These are phyloP conservation scores for Eueides isabella DNA, from an alignment of 1,140 invertebrate species.

Conservation along the genomic window DNA sequence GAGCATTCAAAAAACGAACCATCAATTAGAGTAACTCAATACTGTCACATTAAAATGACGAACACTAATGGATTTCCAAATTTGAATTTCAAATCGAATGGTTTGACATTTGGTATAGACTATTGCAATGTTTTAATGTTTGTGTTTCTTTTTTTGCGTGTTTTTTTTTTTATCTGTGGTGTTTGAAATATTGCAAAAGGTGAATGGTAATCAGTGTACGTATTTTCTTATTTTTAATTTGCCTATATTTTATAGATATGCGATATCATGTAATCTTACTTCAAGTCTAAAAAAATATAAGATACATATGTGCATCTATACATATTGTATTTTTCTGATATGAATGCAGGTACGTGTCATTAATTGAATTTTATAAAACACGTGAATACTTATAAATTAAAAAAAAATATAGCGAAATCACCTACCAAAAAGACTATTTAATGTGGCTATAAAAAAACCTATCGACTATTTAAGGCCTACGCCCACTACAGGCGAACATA, in stretches of 20 bases:
- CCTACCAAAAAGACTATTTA: slow-evolving; percentile 12
- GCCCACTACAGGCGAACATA: slow-evolving; percentile 66
- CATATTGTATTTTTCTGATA: too few relatives aligned
- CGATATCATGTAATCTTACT: too few relatives aligned
- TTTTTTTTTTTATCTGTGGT: background rate
- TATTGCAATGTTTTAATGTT: slow-evolving; percentile 34
- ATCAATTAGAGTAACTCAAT: slow-evolving; percentile 81
- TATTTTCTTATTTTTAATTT: background rate
- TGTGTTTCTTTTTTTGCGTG: slow-evolving; percentile 4
- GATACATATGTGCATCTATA: too few relatives aligned
- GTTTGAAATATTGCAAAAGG: background rate
- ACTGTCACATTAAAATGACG: slow-evolving; percentile 81
- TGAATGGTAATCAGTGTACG: background rate
- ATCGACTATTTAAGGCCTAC: slow-evolving; percentile 46
- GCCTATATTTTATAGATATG: too few relatives aligned
- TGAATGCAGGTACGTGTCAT: too few relatives aligned
- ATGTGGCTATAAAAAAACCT: slow-evolving; percentile 25
- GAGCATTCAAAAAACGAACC: slow-evolving; percentile 71
- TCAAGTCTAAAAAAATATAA: too few relatives aligned
- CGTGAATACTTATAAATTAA: background rate
- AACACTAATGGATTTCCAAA: slow-evolving; percentile 79
- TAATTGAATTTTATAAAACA: background rate
- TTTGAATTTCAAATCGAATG: slow-evolving; percentile 77
- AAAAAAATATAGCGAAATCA: background rate
- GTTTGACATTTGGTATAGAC: slow-evolving; percentile 51